Base-by-base conservation (phyloP, 2,797 vertebrate genomes). In the Arrhamphus sclerolepis region DNA sequence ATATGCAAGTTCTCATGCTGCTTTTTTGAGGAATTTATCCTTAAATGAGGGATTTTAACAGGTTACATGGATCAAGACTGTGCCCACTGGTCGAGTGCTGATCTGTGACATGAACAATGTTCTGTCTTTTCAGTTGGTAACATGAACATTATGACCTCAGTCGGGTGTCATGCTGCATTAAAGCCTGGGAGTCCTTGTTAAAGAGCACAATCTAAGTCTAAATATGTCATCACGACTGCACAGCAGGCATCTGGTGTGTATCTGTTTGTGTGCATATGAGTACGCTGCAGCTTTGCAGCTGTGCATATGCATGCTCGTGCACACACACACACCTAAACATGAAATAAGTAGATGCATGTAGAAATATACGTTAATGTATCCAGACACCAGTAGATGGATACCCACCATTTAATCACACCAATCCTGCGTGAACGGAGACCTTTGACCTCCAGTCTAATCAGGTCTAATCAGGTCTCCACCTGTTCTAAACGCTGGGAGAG, bases 391-490 rank as follows among this genome's bases (percentile, higher is more conserved):
- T 56, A 41, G 52, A 39, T 28, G 48, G 26, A 52, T 59, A 26
- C n/a, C 21, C 21, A 41, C 55, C 19, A 13, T 42, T 28, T n/a
- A 4, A 24, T 41, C 57, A 55, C 46, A 40, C 17, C 22, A 28
- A 41, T 22, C 5, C 17, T 13, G 39, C 20, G 47, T 38, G 21
- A 28, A 21, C 47, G 14, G 31, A 52, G 58, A 48, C 47, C 19
- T 51, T 62, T 42, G 54, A 43, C 57, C 48, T 64, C 57, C 31
- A 13, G 31, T 69, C 72, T 60, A 71, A 62, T 74, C 56, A 73
- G 56, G 63, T 61, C 56, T 51, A 64, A 29, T 58, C 34, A 70
- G n/a, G n/a, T n/a, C n/a, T 67, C 67, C 74, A 73, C 71, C 80
- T 77, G 76, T 28, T 77, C 70, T 43, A 38, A 65, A 28, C n/a